phyloP scores from a whole-genome alignment of 2,888 invertebrate genomes.

The Lithosia quadra region DNA sequence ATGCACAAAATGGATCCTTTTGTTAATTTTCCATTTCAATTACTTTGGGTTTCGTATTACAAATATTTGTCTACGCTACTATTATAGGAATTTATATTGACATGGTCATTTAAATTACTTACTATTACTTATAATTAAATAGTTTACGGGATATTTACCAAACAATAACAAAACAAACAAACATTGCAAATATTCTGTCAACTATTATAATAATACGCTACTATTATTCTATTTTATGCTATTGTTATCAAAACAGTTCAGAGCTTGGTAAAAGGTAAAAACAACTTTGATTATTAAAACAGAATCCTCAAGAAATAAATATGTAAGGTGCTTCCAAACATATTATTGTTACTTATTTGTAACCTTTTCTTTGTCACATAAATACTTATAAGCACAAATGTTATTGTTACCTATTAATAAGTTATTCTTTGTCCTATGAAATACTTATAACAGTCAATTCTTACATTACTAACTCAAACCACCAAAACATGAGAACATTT shows the following conservation, averaged over 20 bases:
- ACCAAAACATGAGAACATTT: background rate
- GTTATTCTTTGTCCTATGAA: background rate
- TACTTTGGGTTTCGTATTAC: too few species aligned
- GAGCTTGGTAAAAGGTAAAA: background rate
- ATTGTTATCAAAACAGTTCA: background rate
- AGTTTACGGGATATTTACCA: too few species aligned
- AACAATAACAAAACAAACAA: too few species aligned
- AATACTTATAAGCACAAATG: background rate
- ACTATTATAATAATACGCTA: too few species aligned
- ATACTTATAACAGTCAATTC: background rate
- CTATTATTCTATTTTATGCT: too few species aligned
- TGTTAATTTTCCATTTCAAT: too few species aligned
- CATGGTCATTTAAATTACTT: too few species aligned
- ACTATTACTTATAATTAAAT: too few species aligned
- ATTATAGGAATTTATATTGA: too few species aligned
- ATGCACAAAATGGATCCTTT: slow-evolving; percentile 19
- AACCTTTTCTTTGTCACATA: background rate
- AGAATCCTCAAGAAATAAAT: background rate
- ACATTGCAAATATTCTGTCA: too few species aligned
- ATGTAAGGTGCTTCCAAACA: background rate
- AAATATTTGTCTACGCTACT: too few species aligned
- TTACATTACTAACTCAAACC: background rate
- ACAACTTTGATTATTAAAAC: background rate
- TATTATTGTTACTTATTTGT: background rate
- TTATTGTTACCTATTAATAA: background rate